Base-by-base conservation (phyloP, 2,888 invertebrate genomes). In the Drosophila mulleri region DNA sequence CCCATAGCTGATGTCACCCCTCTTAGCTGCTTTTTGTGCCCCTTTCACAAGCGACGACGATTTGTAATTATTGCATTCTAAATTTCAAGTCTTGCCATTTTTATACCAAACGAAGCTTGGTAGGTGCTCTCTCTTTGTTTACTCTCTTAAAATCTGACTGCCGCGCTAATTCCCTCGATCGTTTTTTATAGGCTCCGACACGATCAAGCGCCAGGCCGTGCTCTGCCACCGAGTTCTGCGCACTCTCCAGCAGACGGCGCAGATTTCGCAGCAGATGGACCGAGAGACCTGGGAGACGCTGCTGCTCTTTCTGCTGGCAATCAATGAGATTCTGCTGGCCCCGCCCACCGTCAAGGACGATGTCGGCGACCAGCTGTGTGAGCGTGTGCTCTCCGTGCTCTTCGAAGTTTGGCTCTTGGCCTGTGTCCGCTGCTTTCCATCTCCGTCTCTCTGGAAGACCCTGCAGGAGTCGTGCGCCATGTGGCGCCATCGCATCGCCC, bases 391-490 rank as follows among this genome's bases (percentile, higher is more conserved):
- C 7, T 97, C 98, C 80, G 98, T 98, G 41, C 94, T 99, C 62
- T 97, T 99, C 92, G 98, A 98, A 94, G 96, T 98, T 60, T 94
- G 94, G 95, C 91, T 94, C 41, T 80, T 94, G 68, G 94, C 95
- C 0, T 95, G 94, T 72, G 94, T 94, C 58, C 94, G 94, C 75
- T 98, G 97, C 91, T 99, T 99, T 93, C 99, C 99, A 1, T 96
- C 98, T 5, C 99, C 99, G 8, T 97, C 98, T 1, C 94, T 98
- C 78, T 99, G 98, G 98, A 98, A 98, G 92, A 98, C 98, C 0
- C 94, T 99, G 74, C 95, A 97, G 84, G 98, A 98, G 93, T 97
- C 98, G 89, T 98, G 98, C 92, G 95, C 96, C 88, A 96, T 96
- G 89, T 99, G 99, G 98, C 95, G 99, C 14, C 99, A 99, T 94